These are phyloP conservation scores for Eulemur coronatus DNA, from an alignment of 2,797 vertebrate genomes.

Conservation along the genomic window DNA sequence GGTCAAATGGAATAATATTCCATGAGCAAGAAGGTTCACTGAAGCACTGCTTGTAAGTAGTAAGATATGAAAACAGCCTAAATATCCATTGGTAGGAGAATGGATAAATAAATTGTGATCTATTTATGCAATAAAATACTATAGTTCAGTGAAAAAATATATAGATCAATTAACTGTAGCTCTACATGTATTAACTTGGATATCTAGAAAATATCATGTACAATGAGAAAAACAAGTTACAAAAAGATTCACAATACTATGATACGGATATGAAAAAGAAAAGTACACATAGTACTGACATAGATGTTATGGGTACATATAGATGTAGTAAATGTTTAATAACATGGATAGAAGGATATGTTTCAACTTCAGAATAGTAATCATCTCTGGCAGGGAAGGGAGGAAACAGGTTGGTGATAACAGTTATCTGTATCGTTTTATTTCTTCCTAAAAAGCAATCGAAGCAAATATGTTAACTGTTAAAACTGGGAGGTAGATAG, in stretches of 20 bases:
- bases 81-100: not conserved
- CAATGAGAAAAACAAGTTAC: not conserved
- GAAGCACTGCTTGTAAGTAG: not conserved
- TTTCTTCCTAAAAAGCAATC: not conserved
- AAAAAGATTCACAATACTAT: not conserved
- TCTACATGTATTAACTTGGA: not conserved
- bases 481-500: not conserved
- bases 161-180: not conserved
- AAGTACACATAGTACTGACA: not conserved
- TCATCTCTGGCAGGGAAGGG: not conserved
- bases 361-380: not conserved
- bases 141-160: not conserved
- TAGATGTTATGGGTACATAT: not conserved
- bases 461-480: not conserved
- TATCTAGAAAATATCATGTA: not conserved
- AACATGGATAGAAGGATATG: not conserved
- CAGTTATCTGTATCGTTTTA: not conserved
- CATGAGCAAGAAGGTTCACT: not conserved
- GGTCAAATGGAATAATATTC: not conserved
- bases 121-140: not conserved
- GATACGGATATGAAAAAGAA: not conserved
- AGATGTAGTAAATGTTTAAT: not conserved
- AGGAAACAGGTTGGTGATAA: not conserved
- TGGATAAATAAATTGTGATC: not conserved
- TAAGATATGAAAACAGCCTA: not conserved